Conservation (phyloP, 2,113 vertebrate species). For the Tympanuchus pallidicinctus region DNA sequence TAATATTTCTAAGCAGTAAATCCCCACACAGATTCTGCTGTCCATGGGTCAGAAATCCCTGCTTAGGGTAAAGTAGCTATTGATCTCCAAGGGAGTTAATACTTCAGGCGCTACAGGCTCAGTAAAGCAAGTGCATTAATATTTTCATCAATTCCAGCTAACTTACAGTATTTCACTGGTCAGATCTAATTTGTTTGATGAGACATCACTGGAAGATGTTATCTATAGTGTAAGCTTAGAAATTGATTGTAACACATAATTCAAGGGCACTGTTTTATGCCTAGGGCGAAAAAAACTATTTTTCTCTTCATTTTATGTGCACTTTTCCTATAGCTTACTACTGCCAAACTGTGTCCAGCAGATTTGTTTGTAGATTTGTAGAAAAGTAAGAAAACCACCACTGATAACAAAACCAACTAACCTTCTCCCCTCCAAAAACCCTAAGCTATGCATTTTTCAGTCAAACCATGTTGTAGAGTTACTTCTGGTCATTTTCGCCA, state of each 20-base stretch:
- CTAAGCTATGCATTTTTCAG: not conserved
- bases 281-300: slow-evolving; percentile 44
- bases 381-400: not conserved
- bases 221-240: slow-evolving; percentile 63
- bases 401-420: not conserved
- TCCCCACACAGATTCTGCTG: slow-evolving; percentile 1
- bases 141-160: slow-evolving; percentile 70
- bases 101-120: slow-evolving; percentile 1
- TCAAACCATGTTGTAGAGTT: not conserved
- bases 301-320: slow-evolving; percentile 54
- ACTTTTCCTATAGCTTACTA: slow-evolving; percentile 12
- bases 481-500: not conserved
- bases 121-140: slow-evolving; percentile 65
- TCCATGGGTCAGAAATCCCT: not conserved
- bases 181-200: slow-evolving; percentile 74
- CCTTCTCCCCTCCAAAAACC: not conserved
- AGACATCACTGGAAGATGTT: slow-evolving; percentile 66
- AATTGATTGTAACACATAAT: slow-evolving; percentile 75
- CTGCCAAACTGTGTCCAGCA: not conserved
- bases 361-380: slow-evolving; percentile 13
- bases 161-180: slow-evolving; percentile 54
- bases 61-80: not conserved
- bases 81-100: slow-evolving; percentile 45
- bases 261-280: slow-evolving; percentile 63
- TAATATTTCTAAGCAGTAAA: not conserved